Percentiles rank a stretch among this genome's conserved stretches.
Evolutionary conservation across 2,113 vertebrate genomes (phyloP).

Genomic region (Acanthochromis polyacanthus): DNA sequence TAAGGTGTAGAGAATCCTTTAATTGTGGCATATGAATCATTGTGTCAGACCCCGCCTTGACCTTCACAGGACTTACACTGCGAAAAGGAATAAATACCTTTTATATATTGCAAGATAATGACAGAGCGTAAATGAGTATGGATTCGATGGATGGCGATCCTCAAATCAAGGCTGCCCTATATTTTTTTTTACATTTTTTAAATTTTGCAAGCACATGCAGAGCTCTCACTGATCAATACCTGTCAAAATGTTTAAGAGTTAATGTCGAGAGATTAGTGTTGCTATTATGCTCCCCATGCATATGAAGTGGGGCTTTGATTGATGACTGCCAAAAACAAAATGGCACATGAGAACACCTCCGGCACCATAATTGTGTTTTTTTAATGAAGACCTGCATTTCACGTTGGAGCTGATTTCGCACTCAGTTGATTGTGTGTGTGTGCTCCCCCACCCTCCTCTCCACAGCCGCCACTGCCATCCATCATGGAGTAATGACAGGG

Average conservation of each 20-base stretch:
- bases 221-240: slow-evolving; percentile 60
- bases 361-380: slow-evolving; percentile 74
- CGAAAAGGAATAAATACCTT: slow-evolving; percentile 73
- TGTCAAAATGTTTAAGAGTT: slow-evolving; percentile 67
- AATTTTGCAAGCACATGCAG: slow-evolving; percentile 36
- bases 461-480: slow-evolving; percentile 41
- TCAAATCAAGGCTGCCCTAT: neutral
- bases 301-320: slow-evolving; percentile 71
- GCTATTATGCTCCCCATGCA: slow-evolving; percentile 64
- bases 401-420: slow-evolving; percentile 71
- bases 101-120: slow-evolving; percentile 62
- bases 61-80: slow-evolving; percentile 69
- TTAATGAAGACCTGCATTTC: slow-evolving; percentile 78
- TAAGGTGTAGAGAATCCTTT: slow-evolving; percentile 85
- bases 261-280: slow-evolving; percentile 71
- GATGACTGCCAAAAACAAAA: slow-evolving; percentile 77
- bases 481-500: slow-evolving; percentile 63
- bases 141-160: slow-evolving; percentile 39
- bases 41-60: slow-evolving; percentile 79
- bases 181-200: slow-evolving; percentile 18
- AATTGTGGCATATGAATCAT: slow-evolving; percentile 84
- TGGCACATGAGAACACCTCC: slow-evolving; percentile 67
- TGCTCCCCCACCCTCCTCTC: neutral
- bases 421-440: slow-evolving; percentile 65
- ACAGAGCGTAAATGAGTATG: slow-evolving; percentile 29